Evolutionary conservation across 1,140 invertebrate species (phyloP).

Genomic region (Drosophila sechellia): DNA sequence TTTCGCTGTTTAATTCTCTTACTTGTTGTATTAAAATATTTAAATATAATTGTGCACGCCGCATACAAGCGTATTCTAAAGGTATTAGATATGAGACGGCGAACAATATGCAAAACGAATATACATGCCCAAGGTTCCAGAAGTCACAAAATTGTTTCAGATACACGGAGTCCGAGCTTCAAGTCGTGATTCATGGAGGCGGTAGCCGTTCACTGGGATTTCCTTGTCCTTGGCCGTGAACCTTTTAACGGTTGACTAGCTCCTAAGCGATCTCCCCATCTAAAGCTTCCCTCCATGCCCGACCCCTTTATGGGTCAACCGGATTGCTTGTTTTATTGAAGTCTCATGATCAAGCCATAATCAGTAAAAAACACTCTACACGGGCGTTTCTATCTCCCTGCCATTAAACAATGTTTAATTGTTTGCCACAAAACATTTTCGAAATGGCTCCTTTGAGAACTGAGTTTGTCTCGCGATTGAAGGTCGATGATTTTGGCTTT

Average conservation of each 20-base stretch:
- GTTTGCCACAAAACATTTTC: constrained; percentile 42
- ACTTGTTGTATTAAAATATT: constrained; percentile 63
- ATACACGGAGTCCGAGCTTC: constrained; percentile 10
- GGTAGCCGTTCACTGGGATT: constrained; percentile 74
- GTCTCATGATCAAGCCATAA: constrained; percentile 74
- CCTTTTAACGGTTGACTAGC: constrained; percentile 77
- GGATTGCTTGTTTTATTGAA: constrained; percentile 71
- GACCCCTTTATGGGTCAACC: constrained; percentile 50
- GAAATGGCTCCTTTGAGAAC: constrained; percentile 68
- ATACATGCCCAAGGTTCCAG: constrained; percentile 65
- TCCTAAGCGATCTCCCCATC: constrained; percentile 31
- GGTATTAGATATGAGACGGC: constrained; percentile 59
- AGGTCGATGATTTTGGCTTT: constrained; percentile 66
- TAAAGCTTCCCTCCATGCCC: neutral
- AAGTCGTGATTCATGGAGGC: constrained; percentile 65
- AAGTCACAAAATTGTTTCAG: constrained; percentile 70
- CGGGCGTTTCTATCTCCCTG: constrained; percentile 8
- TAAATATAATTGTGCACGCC: constrained; percentile 69
- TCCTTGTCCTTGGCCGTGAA: constrained; percentile 82
- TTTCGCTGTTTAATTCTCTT: constrained; percentile 34
- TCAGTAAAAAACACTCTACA: constrained; percentile 38
- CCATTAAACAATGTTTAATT: constrained; percentile 60
- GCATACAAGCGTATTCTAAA: constrained; percentile 59
- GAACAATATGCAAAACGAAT: constrained; percentile 47
- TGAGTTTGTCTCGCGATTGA: constrained; percentile 35